These are phyloP conservation scores for Limulus polyphemus DNA, from an alignment of 2,888 invertebrate species.

Conservation along the genomic window DNA sequence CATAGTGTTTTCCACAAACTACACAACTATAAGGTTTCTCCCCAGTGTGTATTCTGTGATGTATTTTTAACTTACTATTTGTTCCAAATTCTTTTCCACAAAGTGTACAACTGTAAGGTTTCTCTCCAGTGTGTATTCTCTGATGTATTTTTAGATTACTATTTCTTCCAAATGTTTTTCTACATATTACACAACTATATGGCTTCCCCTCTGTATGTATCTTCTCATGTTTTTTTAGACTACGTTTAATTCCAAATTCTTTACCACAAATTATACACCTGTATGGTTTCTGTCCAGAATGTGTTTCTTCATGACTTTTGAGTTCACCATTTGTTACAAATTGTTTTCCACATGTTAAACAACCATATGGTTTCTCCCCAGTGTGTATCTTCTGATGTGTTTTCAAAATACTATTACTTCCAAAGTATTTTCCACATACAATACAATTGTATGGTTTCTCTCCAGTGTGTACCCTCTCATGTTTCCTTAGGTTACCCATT, in stretches of 20 bases:
- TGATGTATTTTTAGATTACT: constrained; percentile 21
- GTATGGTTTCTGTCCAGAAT: constrained; percentile 3
- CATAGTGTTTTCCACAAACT: neutral
- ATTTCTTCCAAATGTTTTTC: neutral
- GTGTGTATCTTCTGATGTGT: constrained; percentile 3
- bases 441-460: constrained; percentile 3
- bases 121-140: constrained; percentile 51
- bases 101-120: constrained; percentile 56
- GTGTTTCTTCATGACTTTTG: neutral
- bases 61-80: neutral
- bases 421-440: constrained; percentile 5
- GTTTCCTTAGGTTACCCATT: neutral
- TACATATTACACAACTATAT: neutral
- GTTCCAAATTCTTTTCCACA: constrained; percentile 54
- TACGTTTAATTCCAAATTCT: neutral
- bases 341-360: neutral
- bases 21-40: constrained; percentile 7
- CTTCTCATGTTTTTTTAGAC: neutral
- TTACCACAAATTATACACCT: constrained; percentile 3
- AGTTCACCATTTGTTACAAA: constrained; percentile 1
- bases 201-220: constrained; percentile 2
- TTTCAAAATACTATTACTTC: neutral
- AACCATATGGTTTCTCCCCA: constrained; percentile 1
- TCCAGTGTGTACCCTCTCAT: constrained; percentile 1
- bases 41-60: constrained; percentile 1